Base-by-base conservation (phyloP, 2,797 vertebrate genomes). In the Naso thynnoides region DNA sequence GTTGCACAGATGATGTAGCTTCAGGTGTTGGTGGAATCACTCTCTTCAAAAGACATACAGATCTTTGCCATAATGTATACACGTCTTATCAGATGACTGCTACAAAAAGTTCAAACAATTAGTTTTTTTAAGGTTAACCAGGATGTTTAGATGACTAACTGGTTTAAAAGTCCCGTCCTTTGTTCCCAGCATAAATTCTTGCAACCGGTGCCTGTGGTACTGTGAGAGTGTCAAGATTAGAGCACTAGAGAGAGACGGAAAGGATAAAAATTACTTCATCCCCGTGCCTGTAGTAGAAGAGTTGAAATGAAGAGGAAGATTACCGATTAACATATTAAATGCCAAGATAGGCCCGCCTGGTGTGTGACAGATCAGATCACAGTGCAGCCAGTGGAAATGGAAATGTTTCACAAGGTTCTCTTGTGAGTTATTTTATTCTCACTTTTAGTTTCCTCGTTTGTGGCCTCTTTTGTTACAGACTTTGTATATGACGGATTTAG, bases 281-380 rank as follows among this genome's bases (percentile, higher is more conserved):
- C 69, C 21, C 9, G 29, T 82, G 66, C 39, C 85, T 76, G 69
- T 81, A 77, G 83, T 87, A 60, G 60, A 86, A 84, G 63, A 87
- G 79, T 58, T 83, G 81, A 89, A n/a, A 91, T 89, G 78, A 88
- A 86, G 70, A 82, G 78, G 67, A 86, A 90, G 80, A 90, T 88
- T 83, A 83, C 81, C 88, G 87, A 91, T 91, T 91, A 90, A 93
- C 89, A 92, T 91, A 91, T 88, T 89, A 91, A 91, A 92, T 91
- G 89, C 85, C 86, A 87, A 87, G 82, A 87, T 85, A 85, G 73
- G 81, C 89, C 89, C 89, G 87, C 91, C 89, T 91, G 87, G 83
- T 89, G 91, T 90, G 89, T 85, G 85, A 89, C 88, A 90, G 72
- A 86, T 87, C 79, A 83, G 60, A 84, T 82, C 73, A 79, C 74